Percentiles rank a stretch among this genome's conserved stretches.
phyloP scores from a whole-genome alignment of 2,888 invertebrate genomes.

The Zaprionus bogoriensis region DNA sequence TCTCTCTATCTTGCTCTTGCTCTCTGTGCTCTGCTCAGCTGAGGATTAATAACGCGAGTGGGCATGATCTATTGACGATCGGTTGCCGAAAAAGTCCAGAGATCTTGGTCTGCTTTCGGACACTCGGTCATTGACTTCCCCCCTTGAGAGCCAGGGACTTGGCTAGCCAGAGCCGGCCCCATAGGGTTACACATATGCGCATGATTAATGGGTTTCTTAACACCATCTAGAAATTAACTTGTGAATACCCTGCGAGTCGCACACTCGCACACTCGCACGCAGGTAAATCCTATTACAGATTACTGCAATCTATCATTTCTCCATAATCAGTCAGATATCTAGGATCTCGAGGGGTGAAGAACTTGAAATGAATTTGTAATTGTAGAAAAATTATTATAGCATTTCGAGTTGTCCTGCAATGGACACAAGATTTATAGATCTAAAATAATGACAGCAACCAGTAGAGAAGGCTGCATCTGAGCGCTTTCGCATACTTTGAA shows the following conservation, averaged over 20 bases:
- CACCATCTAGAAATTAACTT: conserved; percentile 42
- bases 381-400: background rate
- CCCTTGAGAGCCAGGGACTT: conserved; percentile 50
- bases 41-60: conserved; percentile 74
- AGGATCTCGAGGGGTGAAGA: conserved; percentile 2
- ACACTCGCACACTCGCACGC: conserved; percentile 9
- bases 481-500: too few species aligned
- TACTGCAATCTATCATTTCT: conserved; percentile 34
- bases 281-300: conserved; percentile 18
- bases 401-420: background rate
- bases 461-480: too few species aligned
- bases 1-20: conserved; percentile 14
- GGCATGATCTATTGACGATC: conserved; percentile 58
- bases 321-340: conserved; percentile 4
- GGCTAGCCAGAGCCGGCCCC: conserved; percentile 33
- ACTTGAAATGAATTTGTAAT: background rate
- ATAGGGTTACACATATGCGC: conserved; percentile 35
- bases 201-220: conserved; percentile 64
- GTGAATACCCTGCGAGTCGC: conserved; percentile 24
- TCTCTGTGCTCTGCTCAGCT: conserved; percentile 18
- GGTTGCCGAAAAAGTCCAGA: conserved; percentile 75
- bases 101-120: conserved; percentile 22
- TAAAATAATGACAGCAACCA: too few species aligned
- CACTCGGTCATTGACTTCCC: conserved; percentile 64
- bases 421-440: background rate